Evolutionary conservation across 2,888 invertebrate genomes (phyloP).

Genomic region (Agrilus biguttatus): DNA sequence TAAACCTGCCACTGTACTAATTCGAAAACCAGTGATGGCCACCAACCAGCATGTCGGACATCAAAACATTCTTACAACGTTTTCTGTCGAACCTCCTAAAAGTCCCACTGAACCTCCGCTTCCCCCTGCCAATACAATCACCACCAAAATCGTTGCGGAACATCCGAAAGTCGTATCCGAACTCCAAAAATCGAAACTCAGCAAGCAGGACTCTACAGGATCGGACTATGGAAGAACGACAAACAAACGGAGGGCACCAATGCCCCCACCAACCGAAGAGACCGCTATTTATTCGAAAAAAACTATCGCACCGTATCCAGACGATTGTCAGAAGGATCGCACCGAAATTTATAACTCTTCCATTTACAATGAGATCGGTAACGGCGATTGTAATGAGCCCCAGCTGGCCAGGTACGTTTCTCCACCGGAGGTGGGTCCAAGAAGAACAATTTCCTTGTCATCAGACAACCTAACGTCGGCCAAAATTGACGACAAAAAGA

Average conservation of each 20-base stretch:
- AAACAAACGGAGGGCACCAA: constrained; percentile 64
- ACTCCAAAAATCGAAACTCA: constrained; percentile 29
- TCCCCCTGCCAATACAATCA: too few relatives aligned
- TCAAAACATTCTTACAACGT: constrained; percentile 19
- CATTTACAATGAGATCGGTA: constrained; percentile 7
- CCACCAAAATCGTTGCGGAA: constrained; percentile 2
- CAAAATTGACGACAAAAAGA: constrained; percentile 34
- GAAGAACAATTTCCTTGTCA: constrained; percentile 57
- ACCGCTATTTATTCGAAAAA: constrained; percentile 46
- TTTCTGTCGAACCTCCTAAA: constrained; percentile 9
- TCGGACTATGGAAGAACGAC: constrained; percentile 29
- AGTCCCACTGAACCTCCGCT: not conserved
- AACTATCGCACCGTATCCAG: constrained; percentile 37
- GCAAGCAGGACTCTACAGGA: constrained; percentile 42
- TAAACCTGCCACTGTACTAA: constrained; percentile 41
- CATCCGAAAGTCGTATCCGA: constrained; percentile 6
- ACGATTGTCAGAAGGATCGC: constrained; percentile 30
- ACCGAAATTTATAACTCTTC: not conserved
- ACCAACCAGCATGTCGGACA: constrained; percentile 10
- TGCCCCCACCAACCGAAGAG: constrained; percentile 50
- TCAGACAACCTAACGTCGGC: constrained; percentile 49
- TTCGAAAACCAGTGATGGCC: constrained; percentile 18
- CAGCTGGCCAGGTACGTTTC: constrained; percentile 1
- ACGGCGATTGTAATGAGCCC: not conserved
- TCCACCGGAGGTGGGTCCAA: constrained; percentile 51